Evolutionary conservation across 2,888 invertebrate species (phyloP), one percentile per base, ranked within the genome.

Genomic region (Dusona sp.): DNA sequence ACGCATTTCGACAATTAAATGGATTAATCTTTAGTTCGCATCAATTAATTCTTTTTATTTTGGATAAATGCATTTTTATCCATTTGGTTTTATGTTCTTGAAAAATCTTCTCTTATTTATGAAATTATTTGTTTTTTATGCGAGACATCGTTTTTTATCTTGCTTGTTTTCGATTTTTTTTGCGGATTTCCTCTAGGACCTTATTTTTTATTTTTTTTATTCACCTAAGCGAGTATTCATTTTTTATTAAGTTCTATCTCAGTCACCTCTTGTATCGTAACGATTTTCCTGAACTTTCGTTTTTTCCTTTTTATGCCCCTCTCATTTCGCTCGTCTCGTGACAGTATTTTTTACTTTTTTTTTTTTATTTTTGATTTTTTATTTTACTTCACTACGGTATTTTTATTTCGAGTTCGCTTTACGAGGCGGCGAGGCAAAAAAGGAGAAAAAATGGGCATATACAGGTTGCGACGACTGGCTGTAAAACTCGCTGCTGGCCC

Each of bases 381-480:
- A 45, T 19, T 51, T 51, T 11, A 16, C 65, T 29, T 48, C 4
- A 38, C 25, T 16, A 9, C 4, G 16, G 54, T 78, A 57, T 68
- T 68, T 78, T 68, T 78, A 68, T 78, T 54, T 78, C 54, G 67
- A 78, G 45, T 67, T 78, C 67, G 25, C 54, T 67, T 78, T 78
- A 78, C 78, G 78, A 78, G 68, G 38, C 67, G 38, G 77, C n/a
- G 33, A 22, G 65, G 45, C 33, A 65, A 45, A 65, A 68, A 54
- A 68, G 29, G 57, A 70, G 11, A 45, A 45, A 45, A 68, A 68
- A 70, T 4, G 38, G n/a, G 9, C 1, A 9, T 33, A 33, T 19
- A 67, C 38, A 38, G 4, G 38, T 67, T 11, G 11, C 22, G n/a
- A 38, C 9, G 48, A 25, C 61, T n/a, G 61, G 72, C 9, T 61